These are phyloP conservation scores for Aptenodytes patagonicus DNA, from an alignment of 2,113 vertebrate genomes.

Conservation along the genomic window DNA sequence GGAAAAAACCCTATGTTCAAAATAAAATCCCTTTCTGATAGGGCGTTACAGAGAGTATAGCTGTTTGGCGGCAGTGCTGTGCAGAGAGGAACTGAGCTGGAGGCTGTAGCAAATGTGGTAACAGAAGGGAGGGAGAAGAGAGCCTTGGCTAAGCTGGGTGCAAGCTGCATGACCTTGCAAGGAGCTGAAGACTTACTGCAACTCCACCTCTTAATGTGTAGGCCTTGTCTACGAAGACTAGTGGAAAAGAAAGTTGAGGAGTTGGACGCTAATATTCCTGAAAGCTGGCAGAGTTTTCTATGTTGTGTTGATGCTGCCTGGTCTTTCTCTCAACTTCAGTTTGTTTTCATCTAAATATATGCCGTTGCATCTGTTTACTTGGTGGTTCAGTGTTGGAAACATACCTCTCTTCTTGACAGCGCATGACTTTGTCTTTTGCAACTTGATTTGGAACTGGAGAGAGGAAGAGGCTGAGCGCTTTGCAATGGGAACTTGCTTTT, in stretches of 20 bases:
- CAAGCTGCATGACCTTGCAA: not conserved
- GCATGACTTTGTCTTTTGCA: not conserved
- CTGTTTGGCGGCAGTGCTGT: not conserved
- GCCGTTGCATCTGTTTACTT: conserved; percentile 31
- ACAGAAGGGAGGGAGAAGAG: not conserved
- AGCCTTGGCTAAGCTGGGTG: not conserved
- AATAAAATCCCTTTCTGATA: not conserved
- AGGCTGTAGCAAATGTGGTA: not conserved
- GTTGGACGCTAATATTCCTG: not conserved
- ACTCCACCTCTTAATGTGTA: not conserved
- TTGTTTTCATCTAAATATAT: conserved; percentile 18
- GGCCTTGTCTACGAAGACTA: not conserved
- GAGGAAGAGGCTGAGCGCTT: not conserved
- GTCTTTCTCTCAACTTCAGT: not conserved
- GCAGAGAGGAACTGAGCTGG: not conserved
- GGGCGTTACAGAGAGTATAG: not conserved
- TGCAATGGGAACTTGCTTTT: not conserved
- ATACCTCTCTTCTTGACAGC: not conserved
- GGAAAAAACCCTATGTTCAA: fast-evolving
- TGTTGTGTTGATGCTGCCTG: not conserved
- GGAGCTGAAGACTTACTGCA: not conserved
- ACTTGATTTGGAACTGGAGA: not conserved
- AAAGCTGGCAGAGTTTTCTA: not conserved
- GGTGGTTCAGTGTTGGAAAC: not conserved
- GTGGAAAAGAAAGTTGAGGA: not conserved